Conservation (phyloP, 2,888 invertebrate genomes). For the Drosophila prostipennis region DNA sequence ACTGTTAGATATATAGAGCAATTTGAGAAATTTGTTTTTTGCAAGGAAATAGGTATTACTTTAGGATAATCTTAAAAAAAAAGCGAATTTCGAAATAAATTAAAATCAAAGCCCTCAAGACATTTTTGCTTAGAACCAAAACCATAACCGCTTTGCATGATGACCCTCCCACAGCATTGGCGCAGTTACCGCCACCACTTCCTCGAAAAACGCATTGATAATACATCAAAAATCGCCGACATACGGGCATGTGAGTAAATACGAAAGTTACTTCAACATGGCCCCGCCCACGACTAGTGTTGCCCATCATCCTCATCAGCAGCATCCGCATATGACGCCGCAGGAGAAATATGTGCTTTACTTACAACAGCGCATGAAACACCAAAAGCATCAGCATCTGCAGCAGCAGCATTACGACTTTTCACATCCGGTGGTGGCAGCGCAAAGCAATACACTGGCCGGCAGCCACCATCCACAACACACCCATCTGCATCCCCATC, state of each 20-base stretch:
- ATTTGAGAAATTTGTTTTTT: too few species aligned
- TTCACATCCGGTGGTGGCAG: slow-evolving; percentile 57
- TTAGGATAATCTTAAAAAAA: not conserved
- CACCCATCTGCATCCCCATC: slow-evolving; percentile 51
- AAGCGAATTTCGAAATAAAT: not conserved
- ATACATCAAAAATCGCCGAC: slow-evolving; percentile 61
- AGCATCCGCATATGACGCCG: slow-evolving; percentile 79
- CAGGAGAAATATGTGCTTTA: slow-evolving; percentile 83
- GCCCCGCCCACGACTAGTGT: slow-evolving; percentile 43
- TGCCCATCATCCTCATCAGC: slow-evolving; percentile 18
- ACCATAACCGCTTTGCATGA: slow-evolving; percentile 48
- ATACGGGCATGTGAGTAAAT: slow-evolving; percentile 60
- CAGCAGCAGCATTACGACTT: slow-evolving; percentile 56
- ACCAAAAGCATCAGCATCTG: slow-evolving; percentile 54
- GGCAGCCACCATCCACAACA: slow-evolving; percentile 42
- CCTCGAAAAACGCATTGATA: slow-evolving; percentile 58
- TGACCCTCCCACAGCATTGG: slow-evolving; percentile 60
- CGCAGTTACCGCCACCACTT: slow-evolving; percentile 34
- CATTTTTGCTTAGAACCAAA: slow-evolving; percentile 17
- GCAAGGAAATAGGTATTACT: too few species aligned
- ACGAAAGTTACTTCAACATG: slow-evolving; percentile 69
- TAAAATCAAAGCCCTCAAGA: not conserved
- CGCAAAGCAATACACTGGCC: slow-evolving; percentile 57
- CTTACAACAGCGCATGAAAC: slow-evolving; percentile 82
- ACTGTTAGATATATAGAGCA: too few species aligned